Evolutionary conservation across 30 jellyfish, hydroid and myxozoan genomes (phyloP).

Genomic region (Pseudorhiza aurosa): DNA sequence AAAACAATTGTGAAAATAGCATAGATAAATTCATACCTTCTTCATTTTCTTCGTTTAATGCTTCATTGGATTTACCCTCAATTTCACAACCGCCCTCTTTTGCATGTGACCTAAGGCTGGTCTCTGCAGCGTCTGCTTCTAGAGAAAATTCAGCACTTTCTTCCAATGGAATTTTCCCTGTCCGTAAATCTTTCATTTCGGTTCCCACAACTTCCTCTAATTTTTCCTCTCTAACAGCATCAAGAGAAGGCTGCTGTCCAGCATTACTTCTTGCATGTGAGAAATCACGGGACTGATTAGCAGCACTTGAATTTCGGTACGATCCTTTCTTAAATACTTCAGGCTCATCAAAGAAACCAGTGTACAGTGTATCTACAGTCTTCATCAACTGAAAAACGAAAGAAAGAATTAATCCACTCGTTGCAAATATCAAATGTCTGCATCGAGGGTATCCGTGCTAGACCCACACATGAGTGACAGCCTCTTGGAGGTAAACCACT

Average conservation of each 20-base stretch:
- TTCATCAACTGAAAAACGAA: conserved; percentile 41
- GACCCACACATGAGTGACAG: no score
- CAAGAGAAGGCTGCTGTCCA: neutral
- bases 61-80: neutral
- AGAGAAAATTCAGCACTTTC: neutral
- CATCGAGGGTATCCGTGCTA: no score
- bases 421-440: no score
- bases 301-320: neutral
- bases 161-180: neutral
- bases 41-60: neutral
- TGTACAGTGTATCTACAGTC: conserved; percentile 53
- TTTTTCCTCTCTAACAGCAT: neutral
- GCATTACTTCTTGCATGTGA: neutral
- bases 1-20: no score
- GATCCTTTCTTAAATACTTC: neutral
- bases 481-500: no score
- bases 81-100: neutral
- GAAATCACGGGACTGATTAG: neutral
- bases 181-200: neutral
- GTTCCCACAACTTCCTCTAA: neutral
- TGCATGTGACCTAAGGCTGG: no score
- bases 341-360: conserved; percentile 58
- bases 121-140: neutral
- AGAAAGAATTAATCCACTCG: neutral
- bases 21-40: no score